Evolutionary conservation across 2,113 vertebrate genomes (phyloP).

Genomic region (Cyprinus carpio): DNA sequence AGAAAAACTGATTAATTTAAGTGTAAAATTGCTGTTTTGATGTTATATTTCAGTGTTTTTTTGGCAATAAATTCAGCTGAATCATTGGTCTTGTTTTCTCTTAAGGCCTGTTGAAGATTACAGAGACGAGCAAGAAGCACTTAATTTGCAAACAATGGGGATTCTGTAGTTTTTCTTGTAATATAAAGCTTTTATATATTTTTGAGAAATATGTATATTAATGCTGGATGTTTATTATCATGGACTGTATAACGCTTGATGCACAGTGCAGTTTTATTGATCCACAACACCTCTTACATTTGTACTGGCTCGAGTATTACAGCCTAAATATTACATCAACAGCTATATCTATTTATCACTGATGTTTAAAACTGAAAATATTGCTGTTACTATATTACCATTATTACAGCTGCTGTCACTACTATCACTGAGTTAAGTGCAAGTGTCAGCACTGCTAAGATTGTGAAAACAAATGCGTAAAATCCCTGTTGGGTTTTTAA

Average conservation of each 20-base stretch:
- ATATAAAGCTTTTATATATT: slow-evolving; percentile 30
- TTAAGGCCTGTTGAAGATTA: slow-evolving; percentile 57
- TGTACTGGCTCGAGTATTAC: slow-evolving; percentile 11
- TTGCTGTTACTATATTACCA: slow-evolving; percentile 2
- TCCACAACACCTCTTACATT: slow-evolving; percentile 38
- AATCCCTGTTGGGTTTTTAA: not conserved
- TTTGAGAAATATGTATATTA: slow-evolving; percentile 37
- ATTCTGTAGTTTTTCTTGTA: slow-evolving; percentile 21
- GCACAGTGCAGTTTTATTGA: slow-evolving; percentile 52
- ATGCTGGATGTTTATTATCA: slow-evolving; percentile 44
- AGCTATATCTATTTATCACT: slow-evolving; percentile 22
- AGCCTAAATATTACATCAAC: slow-evolving; percentile 24
- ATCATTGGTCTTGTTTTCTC: slow-evolving; percentile 57
- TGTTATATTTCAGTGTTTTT: slow-evolving; percentile 69
- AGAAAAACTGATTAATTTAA: slow-evolving; percentile 77
- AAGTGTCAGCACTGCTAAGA: not conserved
- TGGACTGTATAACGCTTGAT: slow-evolving; percentile 27
- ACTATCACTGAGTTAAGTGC: not conserved
- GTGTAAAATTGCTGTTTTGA: slow-evolving; percentile 78
- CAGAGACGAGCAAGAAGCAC: slow-evolving; percentile 54
- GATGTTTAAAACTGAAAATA: slow-evolving; percentile 24
- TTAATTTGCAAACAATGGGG: slow-evolving; percentile 54
- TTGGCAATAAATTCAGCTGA: slow-evolving; percentile 59
- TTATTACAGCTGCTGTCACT: slow-evolving; percentile 4
- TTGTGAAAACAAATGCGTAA: not conserved